A percentile compares a stretch with the other conserved stretches of the same genome.
These are phyloP conservation scores for Coryphaenoides rupestris DNA, from an alignment of 2,113 vertebrate genomes.

Conservation along the genomic window DNA sequence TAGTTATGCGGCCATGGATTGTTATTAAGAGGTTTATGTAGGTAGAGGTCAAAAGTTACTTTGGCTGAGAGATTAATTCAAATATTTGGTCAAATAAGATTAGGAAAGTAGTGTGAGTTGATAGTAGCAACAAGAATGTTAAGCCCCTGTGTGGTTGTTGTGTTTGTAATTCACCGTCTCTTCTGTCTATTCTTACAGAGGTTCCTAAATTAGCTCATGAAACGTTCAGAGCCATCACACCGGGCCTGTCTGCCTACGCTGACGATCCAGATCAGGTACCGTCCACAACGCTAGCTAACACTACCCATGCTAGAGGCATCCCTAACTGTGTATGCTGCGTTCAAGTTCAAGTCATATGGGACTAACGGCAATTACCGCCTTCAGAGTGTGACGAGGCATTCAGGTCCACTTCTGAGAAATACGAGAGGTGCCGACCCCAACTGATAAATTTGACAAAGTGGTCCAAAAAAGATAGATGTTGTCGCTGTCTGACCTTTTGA, in stretches of 20 bases:
- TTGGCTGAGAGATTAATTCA: neutral
- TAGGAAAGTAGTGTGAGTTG: neutral
- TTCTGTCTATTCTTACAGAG: conserved; percentile 62
- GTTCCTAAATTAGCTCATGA: conserved; percentile 80
- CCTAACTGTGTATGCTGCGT: neutral
- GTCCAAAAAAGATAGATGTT: too few species aligned
- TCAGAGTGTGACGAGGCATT: too few species aligned
- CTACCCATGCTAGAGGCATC: neutral
- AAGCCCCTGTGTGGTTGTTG: neutral
- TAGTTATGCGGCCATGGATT: conserved; percentile 45
- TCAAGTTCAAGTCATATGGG: too few species aligned
- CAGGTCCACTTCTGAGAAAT: too few species aligned
- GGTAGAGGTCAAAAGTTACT: conserved; percentile 28
- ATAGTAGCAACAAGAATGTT: neutral
- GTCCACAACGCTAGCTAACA: neutral
- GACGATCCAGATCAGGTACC: conserved; percentile 86
- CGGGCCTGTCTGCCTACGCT: conserved; percentile 90
- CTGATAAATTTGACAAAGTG: too few species aligned
- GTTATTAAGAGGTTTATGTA: conserved; percentile 41
- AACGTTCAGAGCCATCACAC: conserved; percentile 87
- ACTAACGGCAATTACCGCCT: too few species aligned
- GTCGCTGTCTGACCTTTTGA: too few species aligned
- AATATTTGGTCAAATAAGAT: conserved; percentile 4
- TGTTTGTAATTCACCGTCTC: neutral
- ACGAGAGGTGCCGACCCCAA: too few species aligned